Evolutionary conservation across 2,888 invertebrate species (phyloP), one percentile per base, ranked within the genome.

Genomic region (Scaptomyza caliginosa): DNA sequence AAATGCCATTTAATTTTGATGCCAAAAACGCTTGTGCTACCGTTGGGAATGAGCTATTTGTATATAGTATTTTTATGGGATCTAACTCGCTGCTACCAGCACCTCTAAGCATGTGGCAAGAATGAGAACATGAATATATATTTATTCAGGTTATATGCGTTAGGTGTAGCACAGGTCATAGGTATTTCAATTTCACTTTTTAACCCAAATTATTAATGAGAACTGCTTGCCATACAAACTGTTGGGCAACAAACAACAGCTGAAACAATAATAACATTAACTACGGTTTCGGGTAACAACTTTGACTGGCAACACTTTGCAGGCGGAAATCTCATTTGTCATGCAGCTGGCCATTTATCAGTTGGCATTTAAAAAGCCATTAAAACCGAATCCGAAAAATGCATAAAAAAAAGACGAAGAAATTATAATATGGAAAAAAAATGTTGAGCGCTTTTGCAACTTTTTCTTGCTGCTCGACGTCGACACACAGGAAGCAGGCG

Each of bases 321-420:
- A 67, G 59, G 59, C 80, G 81, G 81, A 81, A 79, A 79, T 74
- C 71, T 70, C 83, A 85, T 84, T 84, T 84, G 83, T 85, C 83
- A 84, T 85, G 72, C 83, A 73, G 85, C 78, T 68, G 76, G 77
- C 77, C 78, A 84, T 84, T 84, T 84, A 82, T 84, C 83, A 85
- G 85, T 75, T 75, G 81, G 85, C 81, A 84, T 84, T 84, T 88
- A 88, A 89, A 88, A 86, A 74, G 76, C 87, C 88, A 88, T 88
- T 89, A 88, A 88, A 89, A 85, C 74, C 76, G 80, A 82, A 86
- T 86, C 80, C 82, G 77, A 72, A 69, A 68, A 74, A 83, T 64
- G 62, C 56, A 63, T 59, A 67, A 50, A 13, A 57, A 49, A 42
- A 45, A n/a, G n/a, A n/a, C n/a, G n/a, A n/a, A 57, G 39, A 62